Conservation (phyloP, 2,888 invertebrate species). For the Ashinkailepas kermadecensis region DNA sequence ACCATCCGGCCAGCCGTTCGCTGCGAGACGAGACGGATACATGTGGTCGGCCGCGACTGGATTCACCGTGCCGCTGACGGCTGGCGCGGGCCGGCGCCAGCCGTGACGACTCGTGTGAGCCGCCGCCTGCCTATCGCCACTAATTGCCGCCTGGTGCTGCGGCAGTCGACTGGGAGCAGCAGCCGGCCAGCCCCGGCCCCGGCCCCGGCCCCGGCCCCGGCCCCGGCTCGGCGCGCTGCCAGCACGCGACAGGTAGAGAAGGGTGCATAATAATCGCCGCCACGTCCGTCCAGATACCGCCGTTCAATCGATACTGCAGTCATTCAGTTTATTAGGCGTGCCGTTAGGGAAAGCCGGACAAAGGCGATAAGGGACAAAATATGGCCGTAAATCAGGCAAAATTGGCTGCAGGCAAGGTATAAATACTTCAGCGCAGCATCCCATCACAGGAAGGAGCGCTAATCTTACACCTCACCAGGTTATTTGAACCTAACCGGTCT, state of each 20-base stretch:
- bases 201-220: too few species aligned
- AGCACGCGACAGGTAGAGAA: slow-evolving; percentile 17
- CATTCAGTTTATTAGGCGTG: slow-evolving; percentile 16
- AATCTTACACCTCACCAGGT: slow-evolving; percentile 20
- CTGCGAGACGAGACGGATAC: neutral
- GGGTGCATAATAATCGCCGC: slow-evolving; percentile 9
- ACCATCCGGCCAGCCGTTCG: neutral
- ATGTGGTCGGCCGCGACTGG: neutral
- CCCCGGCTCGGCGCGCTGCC: neutral
- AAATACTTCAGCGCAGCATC: slow-evolving; percentile 15
- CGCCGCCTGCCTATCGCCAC: neutral
- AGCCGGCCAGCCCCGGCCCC: neutral
- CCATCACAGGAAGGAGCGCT: neutral
- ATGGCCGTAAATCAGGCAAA: slow-evolving; percentile 15
- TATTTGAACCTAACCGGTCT: neutral
- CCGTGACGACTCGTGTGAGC: neutral
- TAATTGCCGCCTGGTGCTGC: neutral
- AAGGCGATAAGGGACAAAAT: slow-evolving; percentile 17
- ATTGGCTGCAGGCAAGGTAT: slow-evolving; percentile 13
- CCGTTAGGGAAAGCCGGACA: neutral
- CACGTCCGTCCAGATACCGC: neutral
- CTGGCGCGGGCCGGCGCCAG: neutral
- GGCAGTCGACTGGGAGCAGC: neutral
- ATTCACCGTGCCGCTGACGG: neutral
- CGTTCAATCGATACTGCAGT: neutral